Evolutionary conservation across 2,888 invertebrate genomes (phyloP), one percentile per base, ranked within the genome.

Genomic region (Bibio marci): DNA sequence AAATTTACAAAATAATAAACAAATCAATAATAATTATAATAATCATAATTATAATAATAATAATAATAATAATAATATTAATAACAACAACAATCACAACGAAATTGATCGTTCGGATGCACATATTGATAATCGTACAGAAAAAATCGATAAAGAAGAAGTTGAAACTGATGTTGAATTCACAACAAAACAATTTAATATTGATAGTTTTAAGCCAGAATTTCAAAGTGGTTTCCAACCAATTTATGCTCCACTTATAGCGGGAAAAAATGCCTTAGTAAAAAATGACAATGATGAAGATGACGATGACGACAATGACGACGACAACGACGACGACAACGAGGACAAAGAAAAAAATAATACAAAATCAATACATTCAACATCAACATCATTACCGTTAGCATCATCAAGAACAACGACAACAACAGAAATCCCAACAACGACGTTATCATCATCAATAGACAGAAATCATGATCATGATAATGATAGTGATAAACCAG

Each of bases 151-250:
- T 40, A 50, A 62, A 3, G 53, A 57, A 2, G 62, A 62, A 43
- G 41, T 54, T 6, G 30, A 44, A 2, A 28, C 39, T 11, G 37
- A 51, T 32, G 44, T 47, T n/a, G 50, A 49, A 19, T 56, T 58
- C 4, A 59, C 64, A 0, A 63, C 65, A 5, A 65, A 61, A 40
- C 62, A 65, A 41, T 76, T 76, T 47, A 74, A 77, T 49, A 63
- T 71, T 5, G 74, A 76, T 46, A 71, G 67, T 46, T 78, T 78
- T 47, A 73, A 74, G 45, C 78, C 78, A 0, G 72, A 76, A 48
- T 53, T 78, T 14, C 72, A 73, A 46, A 73, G 77, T 4, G 78
- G 78, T 0, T 78, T 78, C 48, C 70, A 73, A 48, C 78, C 78
- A 1, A 73, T 78, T 38, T 81, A 80, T 52, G 59, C 15, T 18